Evolutionary conservation across 2,888 invertebrate species (phyloP), one percentile per base, ranked within the genome.

Genomic region (Augiades crinisus): DNA sequence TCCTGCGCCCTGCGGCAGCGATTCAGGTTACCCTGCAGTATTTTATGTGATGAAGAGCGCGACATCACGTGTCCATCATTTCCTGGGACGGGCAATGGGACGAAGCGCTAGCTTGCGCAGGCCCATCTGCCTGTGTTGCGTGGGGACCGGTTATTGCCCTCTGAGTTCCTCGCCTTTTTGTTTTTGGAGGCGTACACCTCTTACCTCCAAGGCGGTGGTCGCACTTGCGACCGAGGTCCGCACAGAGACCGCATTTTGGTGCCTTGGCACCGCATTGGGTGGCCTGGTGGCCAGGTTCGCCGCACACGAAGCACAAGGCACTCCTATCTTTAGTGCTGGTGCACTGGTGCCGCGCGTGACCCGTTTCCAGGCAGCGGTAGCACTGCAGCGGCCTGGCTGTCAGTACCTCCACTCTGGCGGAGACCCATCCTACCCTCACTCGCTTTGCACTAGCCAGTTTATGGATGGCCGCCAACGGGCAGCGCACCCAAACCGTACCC

Each of bases 291-390:
- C 24, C 36, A 16, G 50, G 13, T 14, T 50, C 43, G 3, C 50
- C 50, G 12, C 50, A 50, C 5, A 34, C 17, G 27, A 36, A 50
- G 19, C 43, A 50, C 36, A 50, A 22, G 2, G 33, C 24, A 24
- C 50, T 50, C 50, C 41, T 34, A 8, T 52, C 52, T 13, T 5
- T 22, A 1, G 52, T 5, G 30, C 38, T 45, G 1, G 45, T 51
- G 38, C 51, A 51, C 30, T 51, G 51, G 45, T 51, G 31, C 33
- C 51, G 12, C 0, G 44, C 16, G 21, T 51, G 51, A 5, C 50
- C 50, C 7, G 6, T 7, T 13, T 54, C 50, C 6, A 50, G 31
- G 31, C 54, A 50, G 1, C 49, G 33, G n/a, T 34, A 54, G 22
- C 54, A 54, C 10, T 54, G 54, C 0, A 54, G 50, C n/a, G 45